Evolutionary conservation across 2,113 vertebrate genomes (phyloP).

Genomic region (pig (Sus scrofa)): DNA sequence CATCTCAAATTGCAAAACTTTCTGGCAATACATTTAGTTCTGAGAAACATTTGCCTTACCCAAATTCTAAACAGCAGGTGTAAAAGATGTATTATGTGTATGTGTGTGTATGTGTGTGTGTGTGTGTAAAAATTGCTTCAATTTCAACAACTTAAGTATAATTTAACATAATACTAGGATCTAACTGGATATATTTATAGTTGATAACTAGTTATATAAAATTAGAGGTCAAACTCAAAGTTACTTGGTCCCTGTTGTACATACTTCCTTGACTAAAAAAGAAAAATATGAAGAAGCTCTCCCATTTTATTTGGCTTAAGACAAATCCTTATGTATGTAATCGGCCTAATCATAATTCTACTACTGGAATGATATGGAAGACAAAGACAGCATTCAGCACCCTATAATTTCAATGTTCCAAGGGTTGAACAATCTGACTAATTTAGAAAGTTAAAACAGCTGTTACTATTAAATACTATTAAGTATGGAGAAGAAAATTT

Average conservation of each 20-base stretch:
- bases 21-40: slow-evolving; percentile 39
- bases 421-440: neutral
- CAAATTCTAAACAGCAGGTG: slow-evolving; percentile 5
- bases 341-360: neutral
- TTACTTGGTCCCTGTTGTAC: neutral
- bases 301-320: slow-evolving; percentile 17
- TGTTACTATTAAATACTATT: neutral
- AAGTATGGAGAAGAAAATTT: neutral
- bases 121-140: neutral
- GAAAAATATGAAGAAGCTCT: neutral
- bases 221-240: neutral
- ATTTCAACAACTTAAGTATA: slow-evolving; percentile 7
- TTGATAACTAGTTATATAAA: neutral
- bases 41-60: neutral
- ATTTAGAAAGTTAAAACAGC: slow-evolving; percentile 18
- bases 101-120: neutral
- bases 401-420: neutral
- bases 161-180: neutral
- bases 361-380: neutral
- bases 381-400: slow-evolving; percentile 1
- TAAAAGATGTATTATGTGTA: neutral
- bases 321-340: neutral
- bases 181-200: neutral
- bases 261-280: neutral
- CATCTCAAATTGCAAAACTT: slow-evolving; percentile 39